Percentiles rank a stretch among this genome's conserved stretches.
phyloP scores from a whole-genome alignment of 2,113 vertebrate genomes.

The Pavo muticus region DNA sequence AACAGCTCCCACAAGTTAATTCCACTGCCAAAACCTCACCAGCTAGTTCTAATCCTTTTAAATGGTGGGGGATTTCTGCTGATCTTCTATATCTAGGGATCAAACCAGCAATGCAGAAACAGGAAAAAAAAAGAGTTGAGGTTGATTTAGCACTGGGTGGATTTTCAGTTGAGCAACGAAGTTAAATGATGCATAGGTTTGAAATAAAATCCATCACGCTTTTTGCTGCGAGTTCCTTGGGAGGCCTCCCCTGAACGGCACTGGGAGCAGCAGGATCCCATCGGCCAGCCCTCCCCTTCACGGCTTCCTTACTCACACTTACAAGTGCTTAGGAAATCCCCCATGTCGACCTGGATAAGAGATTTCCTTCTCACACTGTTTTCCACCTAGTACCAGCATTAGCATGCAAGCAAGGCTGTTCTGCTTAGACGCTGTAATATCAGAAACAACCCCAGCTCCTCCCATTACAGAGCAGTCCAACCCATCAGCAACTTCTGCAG shows the following conservation, averaged over 20 bases:
- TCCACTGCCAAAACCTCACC: conserved; percentile 24
- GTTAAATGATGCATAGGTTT: neutral
- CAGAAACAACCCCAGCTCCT: neutral
- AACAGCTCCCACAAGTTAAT: conserved; percentile 9
- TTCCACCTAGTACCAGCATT: neutral
- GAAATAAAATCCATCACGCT: conserved; percentile 10
- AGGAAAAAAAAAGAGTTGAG: neutral
- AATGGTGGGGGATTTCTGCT: conserved; percentile 61
- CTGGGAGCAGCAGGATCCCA: neutral
- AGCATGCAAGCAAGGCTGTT: neutral
- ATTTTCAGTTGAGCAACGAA: neutral
- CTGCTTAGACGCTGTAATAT: neutral
- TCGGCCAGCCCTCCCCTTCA: neutral
- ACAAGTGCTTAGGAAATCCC: neutral
- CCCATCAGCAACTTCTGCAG: neutral
- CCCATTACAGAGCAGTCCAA: neutral
- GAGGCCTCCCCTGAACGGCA: neutral
- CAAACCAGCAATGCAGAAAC: conserved; percentile 30
- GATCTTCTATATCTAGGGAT: conserved; percentile 33
- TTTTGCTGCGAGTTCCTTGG: neutral
- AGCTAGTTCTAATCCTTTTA: conserved; percentile 53
- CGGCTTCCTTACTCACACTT: neutral
- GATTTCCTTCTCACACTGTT: neutral
- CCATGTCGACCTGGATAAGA: neutral
- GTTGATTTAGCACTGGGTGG: neutral